Base-by-base conservation (phyloP, 1,140 invertebrate genomes). In the Camponotus pennsylvanicus region DNA sequence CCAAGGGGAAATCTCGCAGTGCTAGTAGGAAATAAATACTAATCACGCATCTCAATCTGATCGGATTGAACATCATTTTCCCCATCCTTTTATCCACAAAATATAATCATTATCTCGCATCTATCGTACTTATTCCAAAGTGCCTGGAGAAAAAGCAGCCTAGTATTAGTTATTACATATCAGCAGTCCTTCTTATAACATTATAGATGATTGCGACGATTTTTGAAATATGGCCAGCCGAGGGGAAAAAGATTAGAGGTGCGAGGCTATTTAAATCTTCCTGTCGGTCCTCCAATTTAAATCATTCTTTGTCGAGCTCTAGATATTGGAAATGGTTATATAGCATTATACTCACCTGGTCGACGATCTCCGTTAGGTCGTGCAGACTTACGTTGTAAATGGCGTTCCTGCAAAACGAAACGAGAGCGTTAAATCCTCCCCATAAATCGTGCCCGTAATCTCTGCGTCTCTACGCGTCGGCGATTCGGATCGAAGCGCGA, bases 381-480 rank as follows among this genome's bases (percentile, higher is more conserved):
- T 96, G 95, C 78, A 98, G 95, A 92, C 97, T 98, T 92, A 98
- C 96, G 95, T 98, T 98, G 95, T 98, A 98, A 88, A 98, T 96
- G 92, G 96, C 96, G 95, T 98, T 97, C 93, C 97, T 97, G 95
- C 86, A 96, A 78, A 79, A 88, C 63, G 57, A 55, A 77, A 90
- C 64, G 67, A 71, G 71, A 83, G 63, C 78, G 88, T 90, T 90
- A 83, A 90, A 84, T 90, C 77, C 69, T 71, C 13, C 49, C 69
- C 86, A 79, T 90, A 90, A 90, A 90, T 90, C 88, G 70, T 52
- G 64, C 45, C 69, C 9, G 55, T 87, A 85, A 87, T 88, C 89
- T 90, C 71, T 67, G 42, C 57, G 55, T 37, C 45, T 85, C 70
- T 45, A 61, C 7, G 40, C 45, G 49, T 63, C 57, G 42, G 61